Conservation (phyloP, 2,113 vertebrate genomes). For the Mustelus asterias region DNA sequence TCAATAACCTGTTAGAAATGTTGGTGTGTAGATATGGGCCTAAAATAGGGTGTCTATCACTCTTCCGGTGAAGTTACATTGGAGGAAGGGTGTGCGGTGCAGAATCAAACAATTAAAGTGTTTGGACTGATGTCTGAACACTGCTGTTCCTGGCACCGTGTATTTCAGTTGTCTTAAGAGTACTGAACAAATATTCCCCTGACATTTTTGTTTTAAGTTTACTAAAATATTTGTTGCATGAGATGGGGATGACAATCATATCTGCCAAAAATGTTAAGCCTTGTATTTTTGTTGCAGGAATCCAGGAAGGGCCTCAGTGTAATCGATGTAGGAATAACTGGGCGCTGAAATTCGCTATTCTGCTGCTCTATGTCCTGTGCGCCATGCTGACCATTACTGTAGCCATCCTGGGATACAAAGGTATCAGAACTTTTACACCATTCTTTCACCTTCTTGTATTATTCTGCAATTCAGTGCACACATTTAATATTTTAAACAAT, state of each 20-base stretch:
- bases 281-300: conserved; percentile 68
- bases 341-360: conserved; percentile 89
- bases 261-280: background rate
- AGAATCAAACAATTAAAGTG: background rate
- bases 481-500: background rate
- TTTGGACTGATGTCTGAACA: background rate
- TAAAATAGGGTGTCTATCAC: background rate
- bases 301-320: conserved; percentile 91
- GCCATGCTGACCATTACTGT: conserved; percentile 86
- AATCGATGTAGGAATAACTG: conserved; percentile 94
- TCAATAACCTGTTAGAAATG: background rate
- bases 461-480: background rate
- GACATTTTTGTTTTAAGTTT: background rate
- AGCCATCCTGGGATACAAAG: conserved; percentile 90
- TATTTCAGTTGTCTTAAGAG: background rate
- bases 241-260: background rate
- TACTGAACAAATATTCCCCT: background rate
- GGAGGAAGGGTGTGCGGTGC: background rate
- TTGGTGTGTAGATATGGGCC: background rate
- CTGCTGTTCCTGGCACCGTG: background rate
- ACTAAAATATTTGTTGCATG: background rate
- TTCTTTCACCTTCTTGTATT: background rate
- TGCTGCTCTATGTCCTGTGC: conserved; percentile 83
- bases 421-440: conserved; percentile 54
- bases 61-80: background rate